phyloP scores from a whole-genome alignment of 2,797 vertebrate species.

The Stomatorhinus walkeri region DNA sequence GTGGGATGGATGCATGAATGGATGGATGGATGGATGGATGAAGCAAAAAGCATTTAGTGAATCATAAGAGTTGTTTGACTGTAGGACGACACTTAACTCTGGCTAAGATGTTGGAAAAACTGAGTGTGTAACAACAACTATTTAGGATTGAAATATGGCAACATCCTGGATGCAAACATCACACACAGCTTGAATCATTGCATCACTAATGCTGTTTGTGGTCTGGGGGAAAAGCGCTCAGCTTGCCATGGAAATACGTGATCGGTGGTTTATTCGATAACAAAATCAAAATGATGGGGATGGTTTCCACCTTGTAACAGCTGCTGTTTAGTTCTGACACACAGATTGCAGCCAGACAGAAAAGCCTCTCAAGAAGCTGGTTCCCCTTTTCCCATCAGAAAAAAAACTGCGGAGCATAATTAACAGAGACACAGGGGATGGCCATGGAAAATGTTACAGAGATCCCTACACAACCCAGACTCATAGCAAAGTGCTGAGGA shows the following conservation, averaged over 20 bases:
- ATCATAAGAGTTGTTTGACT: neutral
- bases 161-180: neutral
- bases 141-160: neutral
- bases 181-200: neutral
- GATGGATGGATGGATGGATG: neutral
- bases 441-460: neutral
- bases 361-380: neutral
- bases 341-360: neutral
- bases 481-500: neutral
- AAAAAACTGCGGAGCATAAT: slow-evolving; percentile 11
- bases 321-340: neutral
- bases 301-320: neutral
- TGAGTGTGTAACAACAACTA: neutral
- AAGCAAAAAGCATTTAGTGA: neutral
- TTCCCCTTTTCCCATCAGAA: slow-evolving; percentile 15
- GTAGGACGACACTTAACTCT: neutral
- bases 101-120: neutral
- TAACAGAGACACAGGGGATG: neutral
- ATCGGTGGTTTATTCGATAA: neutral
- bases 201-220: neutral
- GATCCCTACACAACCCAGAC: neutral
- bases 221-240: neutral
- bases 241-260: neutral
- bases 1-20: neutral
- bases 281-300: neutral